These are phyloP conservation scores for Myotis planiceps DNA, from an alignment of 2,797 vertebrate species.

Conservation along the genomic window DNA sequence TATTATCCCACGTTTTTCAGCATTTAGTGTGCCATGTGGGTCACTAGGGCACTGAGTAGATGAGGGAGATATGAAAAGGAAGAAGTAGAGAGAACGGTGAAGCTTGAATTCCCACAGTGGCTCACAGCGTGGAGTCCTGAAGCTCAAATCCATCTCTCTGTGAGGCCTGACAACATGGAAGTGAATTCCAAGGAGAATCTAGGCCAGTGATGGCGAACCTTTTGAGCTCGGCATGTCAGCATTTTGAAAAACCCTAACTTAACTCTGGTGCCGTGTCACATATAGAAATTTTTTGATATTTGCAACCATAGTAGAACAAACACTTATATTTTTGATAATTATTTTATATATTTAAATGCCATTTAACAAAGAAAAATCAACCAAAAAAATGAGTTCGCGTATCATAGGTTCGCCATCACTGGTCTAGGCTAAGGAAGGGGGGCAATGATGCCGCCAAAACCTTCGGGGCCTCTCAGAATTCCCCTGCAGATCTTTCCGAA, in stretches of 20 bases:
- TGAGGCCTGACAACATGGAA: not conserved
- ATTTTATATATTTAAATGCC: too few species aligned
- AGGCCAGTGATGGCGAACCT: too few species aligned
- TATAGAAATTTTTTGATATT: too few species aligned
- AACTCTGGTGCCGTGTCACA: too few species aligned
- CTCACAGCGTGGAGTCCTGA: not conserved
- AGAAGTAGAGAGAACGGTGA: not conserved
- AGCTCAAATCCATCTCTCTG: not conserved
- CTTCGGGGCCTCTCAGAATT: not conserved
- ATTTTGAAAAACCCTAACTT: too few species aligned
- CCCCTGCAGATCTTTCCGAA: not conserved
- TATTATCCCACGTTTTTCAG: not conserved
- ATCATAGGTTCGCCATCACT: too few species aligned
- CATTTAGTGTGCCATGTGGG: not conserved
- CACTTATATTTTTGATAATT: too few species aligned
- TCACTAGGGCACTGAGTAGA: not conserved
- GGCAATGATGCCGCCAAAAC: not conserved
- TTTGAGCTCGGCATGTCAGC: too few species aligned
- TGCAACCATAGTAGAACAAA: too few species aligned
- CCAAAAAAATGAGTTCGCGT: too few species aligned
- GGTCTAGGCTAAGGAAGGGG: too few species aligned
- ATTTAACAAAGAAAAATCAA: too few species aligned
- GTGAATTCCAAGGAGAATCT: not conserved
- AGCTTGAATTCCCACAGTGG: not conserved
- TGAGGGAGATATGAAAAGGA: not conserved